Percentiles rank a stretch among this genome's conserved stretches.
These are phyloP conservation scores for Petaurus breviceps DNA, from an alignment of 2,113 vertebrate genomes.

Conservation along the genomic window DNA sequence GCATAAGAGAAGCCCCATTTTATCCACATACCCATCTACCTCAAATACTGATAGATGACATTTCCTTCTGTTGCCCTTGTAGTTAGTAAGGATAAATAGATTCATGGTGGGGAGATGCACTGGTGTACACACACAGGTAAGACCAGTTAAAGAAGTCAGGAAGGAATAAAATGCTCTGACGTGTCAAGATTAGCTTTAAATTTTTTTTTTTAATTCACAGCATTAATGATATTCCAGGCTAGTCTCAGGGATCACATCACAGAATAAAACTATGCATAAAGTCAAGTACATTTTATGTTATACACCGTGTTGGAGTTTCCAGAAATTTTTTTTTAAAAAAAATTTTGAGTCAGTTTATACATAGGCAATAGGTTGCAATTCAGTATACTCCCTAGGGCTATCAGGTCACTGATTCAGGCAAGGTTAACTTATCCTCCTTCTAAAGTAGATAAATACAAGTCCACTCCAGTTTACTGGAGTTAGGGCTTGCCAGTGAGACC, in stretches of 20 bases:
- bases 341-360: neutral
- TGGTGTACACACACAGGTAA: neutral
- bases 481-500: constrained; percentile 25
- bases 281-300: constrained; percentile 5
- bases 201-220: neutral
- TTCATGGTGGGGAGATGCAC: neutral
- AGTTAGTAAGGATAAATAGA: constrained; percentile 35
- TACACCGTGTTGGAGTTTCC: neutral
- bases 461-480: neutral
- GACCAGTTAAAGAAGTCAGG: constrained; percentile 35
- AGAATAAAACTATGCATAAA: neutral
- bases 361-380: neutral
- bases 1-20: constrained; percentile 35
- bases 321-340: neutral
- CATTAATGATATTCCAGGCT: neutral
- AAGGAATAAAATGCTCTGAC: constrained; percentile 28
- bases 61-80: constrained; percentile 27
- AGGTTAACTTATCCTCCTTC: constrained; percentile 4
- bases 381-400: neutral
- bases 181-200: constrained; percentile 40
- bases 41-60: constrained; percentile 34
- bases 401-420: constrained; percentile 18
- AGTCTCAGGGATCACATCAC: neutral
- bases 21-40: neutral
- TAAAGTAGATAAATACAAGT: constrained; percentile 41